These are phyloP conservation scores for Peromyscus polionotus DNA, from an alignment of 2,113 vertebrate genomes.

Conservation along the genomic window DNA sequence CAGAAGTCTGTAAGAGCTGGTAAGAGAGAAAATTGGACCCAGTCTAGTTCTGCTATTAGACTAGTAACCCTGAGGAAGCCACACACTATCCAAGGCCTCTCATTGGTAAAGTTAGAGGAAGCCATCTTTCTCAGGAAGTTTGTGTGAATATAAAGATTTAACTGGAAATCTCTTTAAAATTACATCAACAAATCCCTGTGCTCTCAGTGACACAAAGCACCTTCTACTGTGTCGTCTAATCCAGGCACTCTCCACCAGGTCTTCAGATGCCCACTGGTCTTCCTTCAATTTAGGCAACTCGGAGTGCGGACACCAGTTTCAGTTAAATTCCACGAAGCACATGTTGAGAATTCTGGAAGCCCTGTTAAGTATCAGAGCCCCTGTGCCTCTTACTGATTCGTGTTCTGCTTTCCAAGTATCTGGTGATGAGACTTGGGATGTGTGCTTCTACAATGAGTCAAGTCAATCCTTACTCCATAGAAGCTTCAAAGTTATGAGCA, in stretches of 20 bases:
- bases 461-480: constrained; percentile 46
- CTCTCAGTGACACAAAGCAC: not conserved
- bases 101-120: not conserved
- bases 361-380: too few species aligned
- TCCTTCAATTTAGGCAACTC: not conserved
- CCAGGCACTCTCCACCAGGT: not conserved
- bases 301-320: not conserved
- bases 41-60: not conserved
- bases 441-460: not conserved
- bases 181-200: not conserved
- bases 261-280: not conserved
- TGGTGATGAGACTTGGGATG: not conserved
- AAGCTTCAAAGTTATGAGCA: constrained; percentile 34
- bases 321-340: not conserved
- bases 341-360: not conserved
- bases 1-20: not conserved
- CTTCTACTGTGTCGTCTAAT: not conserved
- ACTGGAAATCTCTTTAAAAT: not conserved
- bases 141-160: not conserved
- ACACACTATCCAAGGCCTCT: not conserved
- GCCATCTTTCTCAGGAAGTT: not conserved
- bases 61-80: not conserved
- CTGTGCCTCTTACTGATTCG: not conserved
- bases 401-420: not conserved
- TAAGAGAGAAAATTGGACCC: not conserved